Percentiles rank a stretch among this genome's conserved stretches.
Conservation (phyloP, 1,140 invertebrate species). For the Lithobius niger region DNA sequence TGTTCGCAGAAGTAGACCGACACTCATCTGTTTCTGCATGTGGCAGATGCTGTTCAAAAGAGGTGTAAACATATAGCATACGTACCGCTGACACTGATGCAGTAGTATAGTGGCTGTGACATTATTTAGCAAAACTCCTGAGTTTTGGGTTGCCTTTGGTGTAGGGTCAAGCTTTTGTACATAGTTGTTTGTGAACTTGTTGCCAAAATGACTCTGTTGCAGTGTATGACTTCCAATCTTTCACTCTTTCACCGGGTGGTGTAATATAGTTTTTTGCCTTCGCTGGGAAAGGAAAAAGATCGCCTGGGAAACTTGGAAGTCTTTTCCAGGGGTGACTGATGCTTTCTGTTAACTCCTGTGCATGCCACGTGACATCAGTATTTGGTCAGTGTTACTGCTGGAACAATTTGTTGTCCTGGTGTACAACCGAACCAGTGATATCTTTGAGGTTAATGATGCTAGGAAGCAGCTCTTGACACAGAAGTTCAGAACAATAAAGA, state of each 20-base stretch:
- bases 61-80: constrained; percentile 15
- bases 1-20: constrained; percentile 18
- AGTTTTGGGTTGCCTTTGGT: constrained; percentile 17
- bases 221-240: constrained; percentile 12
- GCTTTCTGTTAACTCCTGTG: constrained; percentile 9
- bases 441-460: neutral
- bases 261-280: constrained; percentile 19
- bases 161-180: constrained; percentile 11
- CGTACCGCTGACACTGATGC: constrained; percentile 22
- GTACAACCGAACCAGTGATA: neutral
- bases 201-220: neutral
- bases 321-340: constrained; percentile 4
- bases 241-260: constrained; percentile 21
- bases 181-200: constrained; percentile 5
- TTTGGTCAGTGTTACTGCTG: neutral
- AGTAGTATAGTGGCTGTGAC: constrained; percentile 18
- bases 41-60: constrained; percentile 12
- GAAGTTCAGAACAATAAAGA: neutral
- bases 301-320: constrained; percentile 18
- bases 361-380: constrained; percentile 7
- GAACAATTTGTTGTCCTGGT: constrained; percentile 9
- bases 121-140: neutral
- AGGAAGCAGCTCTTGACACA: neutral
- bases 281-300: constrained; percentile 19
- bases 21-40: constrained; percentile 19